These are phyloP conservation scores for Cephalotes varians DNA, from an alignment of 2,888 invertebrate species.

Conservation along the genomic window DNA sequence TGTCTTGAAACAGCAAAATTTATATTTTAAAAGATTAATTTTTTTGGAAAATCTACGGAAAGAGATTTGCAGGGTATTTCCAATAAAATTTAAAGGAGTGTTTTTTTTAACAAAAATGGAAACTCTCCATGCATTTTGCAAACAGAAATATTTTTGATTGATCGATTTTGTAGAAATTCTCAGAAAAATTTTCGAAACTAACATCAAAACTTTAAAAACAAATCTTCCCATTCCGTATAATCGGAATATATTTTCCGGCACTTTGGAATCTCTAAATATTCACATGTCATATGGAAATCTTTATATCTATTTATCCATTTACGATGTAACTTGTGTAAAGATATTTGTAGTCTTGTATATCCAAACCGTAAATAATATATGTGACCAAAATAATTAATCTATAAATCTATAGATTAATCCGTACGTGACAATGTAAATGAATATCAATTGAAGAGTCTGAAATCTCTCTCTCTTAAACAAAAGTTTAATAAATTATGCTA, in stretches of 20 bases:
- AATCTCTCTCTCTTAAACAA: background rate
- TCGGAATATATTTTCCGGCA: conserved; percentile 49
- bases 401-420: conserved; percentile 28
- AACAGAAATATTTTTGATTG: conserved; percentile 12
- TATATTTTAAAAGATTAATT: conserved; percentile 27
- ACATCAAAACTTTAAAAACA: conserved; percentile 3
- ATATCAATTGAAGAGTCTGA: conserved; percentile 22
- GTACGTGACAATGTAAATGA: background rate
- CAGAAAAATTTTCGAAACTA: background rate
- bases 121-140: background rate
- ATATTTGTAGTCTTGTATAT: conserved; percentile 48
- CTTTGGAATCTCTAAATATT: conserved; percentile 37
- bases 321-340: conserved; percentile 28
- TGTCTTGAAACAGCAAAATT: background rate
- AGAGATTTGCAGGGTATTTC: conserved; percentile 42
- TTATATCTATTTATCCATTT: conserved; percentile 48
- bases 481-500: conserved; percentile 17
- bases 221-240: conserved; percentile 37
- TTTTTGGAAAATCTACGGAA: conserved; percentile 19
- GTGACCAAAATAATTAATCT: conserved; percentile 45
- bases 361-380: conserved; percentile 21
- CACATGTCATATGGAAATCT: conserved; percentile 7
- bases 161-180: background rate
- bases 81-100: background rate
- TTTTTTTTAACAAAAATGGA: background rate